phyloP scores from a whole-genome alignment of 1,140 invertebrate genomes.

The Caligus rogercresseyi region DNA sequence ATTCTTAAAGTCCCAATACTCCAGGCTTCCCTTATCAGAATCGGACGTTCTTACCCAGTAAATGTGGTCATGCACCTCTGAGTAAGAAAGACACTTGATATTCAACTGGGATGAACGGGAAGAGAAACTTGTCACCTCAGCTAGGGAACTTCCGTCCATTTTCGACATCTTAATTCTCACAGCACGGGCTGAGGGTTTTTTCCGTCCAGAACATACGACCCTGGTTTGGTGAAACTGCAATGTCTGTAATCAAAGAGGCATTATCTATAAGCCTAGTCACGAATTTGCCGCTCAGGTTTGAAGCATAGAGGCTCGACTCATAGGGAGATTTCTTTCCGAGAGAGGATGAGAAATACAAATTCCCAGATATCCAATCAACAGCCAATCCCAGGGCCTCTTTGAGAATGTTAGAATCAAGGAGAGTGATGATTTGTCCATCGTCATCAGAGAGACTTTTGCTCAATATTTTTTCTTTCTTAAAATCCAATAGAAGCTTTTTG shows the following conservation, averaged over 20 bases:
- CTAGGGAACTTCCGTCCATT: slow-evolving; percentile 43
- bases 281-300: slow-evolving; percentile 50
- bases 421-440: background rate
- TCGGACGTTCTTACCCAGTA: background rate
- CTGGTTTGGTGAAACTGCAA: background rate
- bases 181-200: slow-evolving; percentile 23
- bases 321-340: slow-evolving; percentile 30
- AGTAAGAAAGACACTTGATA: background rate
- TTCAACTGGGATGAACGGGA: background rate
- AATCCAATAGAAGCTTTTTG: slow-evolving; percentile 1
- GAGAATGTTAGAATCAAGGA: background rate
- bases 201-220: slow-evolving; percentile 36
- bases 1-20: background rate
- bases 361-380: slow-evolving; percentile 55
- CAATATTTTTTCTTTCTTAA: background rate
- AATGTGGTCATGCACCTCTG: background rate
- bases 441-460: background rate
- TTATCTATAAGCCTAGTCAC: slow-evolving; percentile 33
- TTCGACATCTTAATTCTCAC: slow-evolving; percentile 40
- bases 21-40: background rate
- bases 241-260: slow-evolving; percentile 21
- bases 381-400: slow-evolving; percentile 34
- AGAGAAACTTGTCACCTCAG: background rate
- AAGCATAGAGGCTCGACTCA: slow-evolving; percentile 39
- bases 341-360: slow-evolving; percentile 45